phyloP scores from a whole-genome alignment of 2,797 vertebrate genomes.

The Phalloptychus januarius region DNA sequence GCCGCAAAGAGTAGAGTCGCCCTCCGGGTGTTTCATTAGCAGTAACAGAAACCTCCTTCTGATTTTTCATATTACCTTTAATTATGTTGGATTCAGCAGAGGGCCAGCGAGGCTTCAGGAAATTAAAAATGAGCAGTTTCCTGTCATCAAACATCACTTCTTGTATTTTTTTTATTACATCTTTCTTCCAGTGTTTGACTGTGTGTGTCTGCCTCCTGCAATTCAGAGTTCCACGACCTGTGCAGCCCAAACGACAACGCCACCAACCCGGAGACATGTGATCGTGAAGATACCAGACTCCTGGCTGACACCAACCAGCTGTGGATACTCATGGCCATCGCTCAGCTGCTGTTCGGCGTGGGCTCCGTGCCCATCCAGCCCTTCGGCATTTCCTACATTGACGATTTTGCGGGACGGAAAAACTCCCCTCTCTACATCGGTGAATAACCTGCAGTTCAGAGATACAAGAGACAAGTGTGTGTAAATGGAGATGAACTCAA shows the following conservation, averaged over 20 bases:
- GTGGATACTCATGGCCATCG: constrained; percentile 90
- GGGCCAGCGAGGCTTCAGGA: constrained; percentile 52
- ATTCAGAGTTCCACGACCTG: constrained; percentile 73
- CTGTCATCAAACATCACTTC: constrained; percentile 21
- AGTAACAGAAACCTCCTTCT: constrained; percentile 29
- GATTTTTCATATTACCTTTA: constrained; percentile 15
- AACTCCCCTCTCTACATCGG: constrained; percentile 94
- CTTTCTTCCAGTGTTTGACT: neutral
- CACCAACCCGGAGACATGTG: constrained; percentile 65
- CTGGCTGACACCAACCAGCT: constrained; percentile 79
- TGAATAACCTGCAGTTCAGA: constrained; percentile 58
- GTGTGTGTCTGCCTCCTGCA: neutral
- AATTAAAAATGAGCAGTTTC: constrained; percentile 45
- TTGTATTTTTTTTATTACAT: neutral
- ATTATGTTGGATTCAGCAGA: constrained; percentile 24
- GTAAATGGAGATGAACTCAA: neutral
- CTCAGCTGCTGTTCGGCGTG: constrained; percentile 91
- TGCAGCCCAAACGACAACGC: constrained; percentile 77
- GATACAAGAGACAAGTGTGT: neutral
- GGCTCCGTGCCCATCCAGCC: constrained; percentile 97
- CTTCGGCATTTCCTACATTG: constrained; percentile 96
- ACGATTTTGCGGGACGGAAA: constrained; percentile 88
- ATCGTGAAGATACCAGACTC: constrained; percentile 63
- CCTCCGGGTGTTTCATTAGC: constrained; percentile 43
- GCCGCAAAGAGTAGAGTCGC: constrained; percentile 50